A percentile compares a stretch with the other conserved stretches of the same genome.
phyloP scores from a whole-genome alignment of 2,888 invertebrate species.

The Caenorhabditis zanzibari region DNA sequence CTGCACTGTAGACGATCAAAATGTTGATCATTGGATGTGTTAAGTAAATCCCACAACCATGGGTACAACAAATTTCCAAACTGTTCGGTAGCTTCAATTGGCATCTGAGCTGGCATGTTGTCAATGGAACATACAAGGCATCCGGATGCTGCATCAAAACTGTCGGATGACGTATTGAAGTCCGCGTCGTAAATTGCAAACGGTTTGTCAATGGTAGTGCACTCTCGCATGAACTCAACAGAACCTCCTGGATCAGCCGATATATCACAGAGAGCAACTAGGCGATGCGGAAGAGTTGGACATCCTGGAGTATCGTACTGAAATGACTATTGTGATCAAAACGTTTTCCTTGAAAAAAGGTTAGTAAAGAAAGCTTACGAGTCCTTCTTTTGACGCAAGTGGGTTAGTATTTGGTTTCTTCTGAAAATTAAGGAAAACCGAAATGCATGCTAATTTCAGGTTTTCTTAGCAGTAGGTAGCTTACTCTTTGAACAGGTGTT shows the following conservation, averaged over 20 bases:
- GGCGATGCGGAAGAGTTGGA: conserved; percentile 80
- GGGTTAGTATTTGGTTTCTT: conserved; percentile 36
- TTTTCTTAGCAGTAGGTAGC: background rate
- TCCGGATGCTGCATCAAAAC: conserved; percentile 86
- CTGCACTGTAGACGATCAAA: conserved; percentile 79
- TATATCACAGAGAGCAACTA: conserved; percentile 96
- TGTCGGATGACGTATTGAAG: conserved; percentile 94
- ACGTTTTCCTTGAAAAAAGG: background rate
- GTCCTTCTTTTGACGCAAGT: background rate
- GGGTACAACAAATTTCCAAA: conserved; percentile 96
- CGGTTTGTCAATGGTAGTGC: conserved; percentile 99
- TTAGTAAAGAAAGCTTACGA: conserved; percentile 39
- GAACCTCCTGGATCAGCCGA: conserved; percentile 99
- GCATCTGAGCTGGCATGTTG: conserved; percentile 99
- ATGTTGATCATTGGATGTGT: conserved; percentile 79
- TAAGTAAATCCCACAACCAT: conserved; percentile 90
- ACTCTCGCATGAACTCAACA: conserved; percentile 99
- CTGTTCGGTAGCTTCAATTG: conserved; percentile 96
- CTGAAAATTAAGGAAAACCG: background rate
- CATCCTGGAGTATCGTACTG: conserved; percentile 78
- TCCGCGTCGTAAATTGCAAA: conserved; percentile 99
- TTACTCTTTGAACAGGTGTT: conserved; percentile 87
- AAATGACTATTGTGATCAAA: background rate
- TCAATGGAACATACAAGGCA: conserved; percentile 99
- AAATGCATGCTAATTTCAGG: background rate